phyloP scores from a whole-genome alignment of 2,888 invertebrate genomes.

The Sclerodermus sp. region DNA sequence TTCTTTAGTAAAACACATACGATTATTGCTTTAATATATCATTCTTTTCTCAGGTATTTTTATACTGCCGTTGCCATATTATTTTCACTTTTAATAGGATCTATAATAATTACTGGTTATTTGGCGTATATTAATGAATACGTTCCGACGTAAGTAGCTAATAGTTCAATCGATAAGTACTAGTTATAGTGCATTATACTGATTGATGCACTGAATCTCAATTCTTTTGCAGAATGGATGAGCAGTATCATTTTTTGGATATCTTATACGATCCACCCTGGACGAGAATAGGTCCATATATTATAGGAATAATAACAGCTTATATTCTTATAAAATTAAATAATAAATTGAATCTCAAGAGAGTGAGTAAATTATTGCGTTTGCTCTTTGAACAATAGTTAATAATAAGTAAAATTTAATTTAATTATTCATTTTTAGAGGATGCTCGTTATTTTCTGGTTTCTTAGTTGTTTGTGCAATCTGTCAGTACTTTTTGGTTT shows the following conservation, averaged over 20 bases:
- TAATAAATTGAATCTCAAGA: slow-evolving; percentile 34
- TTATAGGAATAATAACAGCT: slow-evolving; percentile 57
- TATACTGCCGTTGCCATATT: slow-evolving; percentile 44
- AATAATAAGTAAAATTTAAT: slow-evolving; percentile 1
- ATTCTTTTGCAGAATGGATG: slow-evolving; percentile 51
- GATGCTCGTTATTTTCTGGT: slow-evolving; percentile 47
- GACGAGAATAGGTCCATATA: slow-evolving; percentile 52
- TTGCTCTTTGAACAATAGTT: not conserved
- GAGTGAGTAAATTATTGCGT: slow-evolving; percentile 28
- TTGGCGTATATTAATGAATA: slow-evolving; percentile 53
- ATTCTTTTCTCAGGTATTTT: slow-evolving; percentile 48
- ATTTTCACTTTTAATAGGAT: slow-evolving; percentile 41
- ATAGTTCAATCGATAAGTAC: not conserved
- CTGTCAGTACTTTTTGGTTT: slow-evolving; percentile 57
- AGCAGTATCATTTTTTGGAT: slow-evolving; percentile 50
- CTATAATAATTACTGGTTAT: slow-evolving; percentile 49
- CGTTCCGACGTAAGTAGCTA: slow-evolving; percentile 56
- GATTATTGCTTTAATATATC: too few relatives aligned
- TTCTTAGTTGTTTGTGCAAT: slow-evolving; percentile 53
- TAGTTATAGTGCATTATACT: too few relatives aligned
- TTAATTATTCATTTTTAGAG: slow-evolving; percentile 35
- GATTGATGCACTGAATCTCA: slow-evolving; percentile 1
- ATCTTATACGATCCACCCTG: slow-evolving; percentile 56
- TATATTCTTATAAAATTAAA: slow-evolving; percentile 54
- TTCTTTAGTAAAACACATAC: too few relatives aligned